Conservation (phyloP, 1,140 invertebrate species). For the Dufourea novaeangliae region DNA sequence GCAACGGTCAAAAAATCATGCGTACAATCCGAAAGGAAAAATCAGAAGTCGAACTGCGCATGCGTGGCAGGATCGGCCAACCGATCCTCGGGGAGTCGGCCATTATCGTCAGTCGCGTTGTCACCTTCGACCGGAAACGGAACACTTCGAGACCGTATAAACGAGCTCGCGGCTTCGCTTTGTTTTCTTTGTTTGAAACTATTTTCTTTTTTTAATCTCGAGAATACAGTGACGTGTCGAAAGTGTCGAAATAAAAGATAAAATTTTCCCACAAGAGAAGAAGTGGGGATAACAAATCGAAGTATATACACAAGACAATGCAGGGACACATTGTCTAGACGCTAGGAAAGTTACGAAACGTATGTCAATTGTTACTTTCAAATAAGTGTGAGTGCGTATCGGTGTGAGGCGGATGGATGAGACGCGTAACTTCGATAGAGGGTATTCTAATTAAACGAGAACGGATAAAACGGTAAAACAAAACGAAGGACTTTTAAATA, state of each 20-base stretch:
- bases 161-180: background rate
- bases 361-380: constrained; percentile 78
- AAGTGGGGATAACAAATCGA: constrained; percentile 15
- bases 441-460: constrained; percentile 25
- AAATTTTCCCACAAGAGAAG: constrained; percentile 17
- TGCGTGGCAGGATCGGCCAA: background rate
- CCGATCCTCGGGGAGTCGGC: background rate
- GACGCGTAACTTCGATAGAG: constrained; percentile 14
- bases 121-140: constrained; percentile 1
- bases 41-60: constrained; percentile 3
- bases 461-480: background rate
- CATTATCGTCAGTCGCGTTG: background rate
- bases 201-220: background rate
- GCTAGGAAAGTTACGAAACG: constrained; percentile 79
- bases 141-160: background rate
- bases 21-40: too few relatives aligned
- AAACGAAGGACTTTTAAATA: too few relatives aligned
- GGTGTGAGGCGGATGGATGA: constrained; percentile 48
- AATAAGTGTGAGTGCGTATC: constrained; percentile 70
- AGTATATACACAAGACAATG: constrained; percentile 58
- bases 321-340: constrained; percentile 60
- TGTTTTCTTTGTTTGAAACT: background rate
- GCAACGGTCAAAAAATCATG: background rate
- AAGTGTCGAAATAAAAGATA: constrained; percentile 7
- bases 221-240: constrained; percentile 16